Percentiles rank a stretch among this genome's conserved stretches.
These are phyloP conservation scores for Pollenia angustigena DNA, from an alignment of 2,888 invertebrate genomes.

Conservation along the genomic window DNA sequence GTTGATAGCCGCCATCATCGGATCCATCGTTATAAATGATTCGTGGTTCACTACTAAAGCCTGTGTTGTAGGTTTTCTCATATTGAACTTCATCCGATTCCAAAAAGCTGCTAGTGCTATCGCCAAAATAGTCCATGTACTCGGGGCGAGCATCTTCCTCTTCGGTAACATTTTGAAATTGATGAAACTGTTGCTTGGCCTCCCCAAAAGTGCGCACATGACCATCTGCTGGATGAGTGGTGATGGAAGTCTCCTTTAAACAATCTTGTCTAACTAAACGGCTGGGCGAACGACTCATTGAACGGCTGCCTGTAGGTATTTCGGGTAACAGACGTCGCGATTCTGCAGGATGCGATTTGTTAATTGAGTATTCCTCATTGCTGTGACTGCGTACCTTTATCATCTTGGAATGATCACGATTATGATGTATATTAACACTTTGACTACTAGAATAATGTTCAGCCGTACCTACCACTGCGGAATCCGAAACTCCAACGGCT, in stretches of 20 bases:
- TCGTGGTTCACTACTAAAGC: conserved; percentile 82
- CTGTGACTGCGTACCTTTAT: conserved; percentile 84
- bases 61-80: conserved; percentile 81
- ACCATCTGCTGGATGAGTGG: conserved; percentile 59
- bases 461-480: conserved; percentile 77
- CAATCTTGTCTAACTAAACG: conserved; percentile 83
- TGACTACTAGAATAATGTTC: conserved; percentile 83
- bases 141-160: conserved; percentile 80
- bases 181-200: conserved; percentile 82
- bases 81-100: conserved; percentile 83
- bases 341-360: conserved; percentile 78
- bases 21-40: conserved; percentile 82
- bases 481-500: conserved; percentile 79
- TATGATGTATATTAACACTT: conserved; percentile 82
- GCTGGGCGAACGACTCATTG: conserved; percentile 80
- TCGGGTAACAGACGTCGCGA: conserved; percentile 82
- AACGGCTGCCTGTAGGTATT: conserved; percentile 78
- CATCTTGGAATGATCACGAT: conserved; percentile 83
- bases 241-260: conserved; percentile 80
- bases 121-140: conserved; percentile 81
- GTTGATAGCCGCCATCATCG: conserved; percentile 77
- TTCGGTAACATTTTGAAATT: conserved; percentile 81
- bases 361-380: conserved; percentile 83
- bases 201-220: conserved; percentile 82
- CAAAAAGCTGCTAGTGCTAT: conserved; percentile 80